Evolutionary conservation across 2,113 vertebrate genomes (phyloP), one percentile per base, ranked within the genome.

Genomic region (Dromiciops gliroides): DNA sequence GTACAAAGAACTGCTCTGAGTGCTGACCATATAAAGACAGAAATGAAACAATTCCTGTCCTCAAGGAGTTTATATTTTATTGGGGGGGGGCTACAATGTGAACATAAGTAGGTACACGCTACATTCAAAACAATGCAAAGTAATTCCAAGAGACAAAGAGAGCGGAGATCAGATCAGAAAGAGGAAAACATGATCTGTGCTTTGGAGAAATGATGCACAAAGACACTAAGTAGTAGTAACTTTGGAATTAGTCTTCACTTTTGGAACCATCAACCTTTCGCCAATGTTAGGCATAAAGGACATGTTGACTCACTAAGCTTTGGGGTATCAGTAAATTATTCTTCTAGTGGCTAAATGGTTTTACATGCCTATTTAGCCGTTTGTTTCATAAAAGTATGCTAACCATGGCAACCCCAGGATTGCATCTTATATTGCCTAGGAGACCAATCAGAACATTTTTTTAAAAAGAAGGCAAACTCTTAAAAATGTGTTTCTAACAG

Each of bases 331-430:
- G 89, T 91, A 52, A 31, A 52, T 93, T 44, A 51, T 90, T 53
- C 44, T 94, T 1, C 44, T 48, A 88, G 50, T n/a, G 67, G 50
- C 6, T 91, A 92, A 92, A 31, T 91, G 51, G 48, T 83, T 93
- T 94, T 92, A 89, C 47, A 37, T 91, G 26, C 8, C 22, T 92
- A 94, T 52, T n/a, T 12, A 94, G 67, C 93, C 48, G 48, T 91
- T 92, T 93, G 91, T 67, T 95, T 92, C 6, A 51, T 60, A 90
- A 50, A 92, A 93, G 92, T 60, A 56, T 48, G 9, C 94, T 90
- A 28, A 91, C 37, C 31, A 28, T 47, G 89, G 44, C 37, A 51
- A 44, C 91, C 22, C 89, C 44, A 95, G 50, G 16, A 22, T 48
- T 19, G 47, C 26, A 37, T 52, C 16, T 31, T 1, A 2, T 53